phyloP scores from a whole-genome alignment of 2,113 vertebrate genomes.

The Progne subis region DNA sequence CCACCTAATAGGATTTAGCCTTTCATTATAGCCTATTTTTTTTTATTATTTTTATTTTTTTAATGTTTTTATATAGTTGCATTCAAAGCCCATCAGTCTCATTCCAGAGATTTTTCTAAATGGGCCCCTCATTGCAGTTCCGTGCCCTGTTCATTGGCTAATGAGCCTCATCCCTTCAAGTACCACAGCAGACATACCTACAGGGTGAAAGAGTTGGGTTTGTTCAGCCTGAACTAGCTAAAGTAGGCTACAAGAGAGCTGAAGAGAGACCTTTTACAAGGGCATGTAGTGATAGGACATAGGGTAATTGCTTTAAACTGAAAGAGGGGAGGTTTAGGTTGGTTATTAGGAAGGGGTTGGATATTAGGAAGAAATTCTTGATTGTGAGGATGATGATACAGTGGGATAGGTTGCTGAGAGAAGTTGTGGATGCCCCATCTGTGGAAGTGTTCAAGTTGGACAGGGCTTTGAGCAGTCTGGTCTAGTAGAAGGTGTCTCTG shows the following conservation, averaged over 20 bases:
- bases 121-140: not conserved
- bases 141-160: not conserved
- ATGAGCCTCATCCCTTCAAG: not conserved
- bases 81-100: not conserved
- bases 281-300: not conserved
- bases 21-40: not conserved
- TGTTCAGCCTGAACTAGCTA: not conserved
- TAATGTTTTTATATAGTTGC: not conserved
- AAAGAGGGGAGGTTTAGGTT: not conserved
- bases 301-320: not conserved
- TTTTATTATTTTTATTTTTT: not conserved
- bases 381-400: not conserved
- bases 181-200: not conserved
- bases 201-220: not conserved
- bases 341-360: not conserved
- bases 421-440: not conserved
- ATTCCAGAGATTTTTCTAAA: not conserved
- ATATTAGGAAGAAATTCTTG: not conserved
- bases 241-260: not conserved
- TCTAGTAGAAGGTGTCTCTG: not conserved
- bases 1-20: not conserved
- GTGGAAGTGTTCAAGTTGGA: not conserved
- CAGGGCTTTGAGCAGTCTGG: rapidly evolving
- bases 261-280: not conserved
- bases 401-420: not conserved